Base-by-base conservation (phyloP, 2,888 invertebrate genomes). In the Napeogenes inachia region DNA sequence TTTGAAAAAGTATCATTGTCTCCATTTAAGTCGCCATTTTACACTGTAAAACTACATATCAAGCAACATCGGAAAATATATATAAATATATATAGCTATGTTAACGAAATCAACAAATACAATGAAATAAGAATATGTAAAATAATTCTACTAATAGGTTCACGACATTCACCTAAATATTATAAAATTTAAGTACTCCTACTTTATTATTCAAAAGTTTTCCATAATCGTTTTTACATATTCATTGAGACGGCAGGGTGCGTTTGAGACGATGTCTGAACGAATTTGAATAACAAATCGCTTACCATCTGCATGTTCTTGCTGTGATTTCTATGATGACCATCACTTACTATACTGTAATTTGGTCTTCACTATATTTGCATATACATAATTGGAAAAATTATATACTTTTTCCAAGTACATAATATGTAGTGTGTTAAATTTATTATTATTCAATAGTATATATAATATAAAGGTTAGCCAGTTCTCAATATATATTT, bases 281-380 rank as follows among this genome's bases (percentile, higher is more conserved):
- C 71, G 74, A 81, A 89, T 90, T 87, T 89, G 88, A 90, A 90
- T 90, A 88, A 87, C 89, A 90, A 90, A 89, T 87, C 78, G 76
- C 74, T 79, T 50, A 82, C 80, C 86, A 89, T 88, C 87, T 87
- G 84, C 88, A 86, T 85, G 84, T 78, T 78, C 81, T 76, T 74
- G 66, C 69, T 63, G 76, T 73, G 81, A 83, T 82, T 84, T 82
- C 75, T 71, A 78, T 74, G 70, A 70, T 69, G 30, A 71, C 72
- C 77, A 21, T 47, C 21, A 38, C n/a, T n/a, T 13, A n/a, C 21
- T 13, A 47, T 47, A 21, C 38, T 38, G 2, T 6, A 8, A 38
- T 38, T 38, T 38, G 4, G 13, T n/a, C 21, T 47, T 47, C n/a
- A n/a, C n/a, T n/a, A 47, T 47, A 21, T n/a, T n/a, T 8, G n/a